Conservation (phyloP, 2,113 vertebrate species). For the Clarias gariepinus region DNA sequence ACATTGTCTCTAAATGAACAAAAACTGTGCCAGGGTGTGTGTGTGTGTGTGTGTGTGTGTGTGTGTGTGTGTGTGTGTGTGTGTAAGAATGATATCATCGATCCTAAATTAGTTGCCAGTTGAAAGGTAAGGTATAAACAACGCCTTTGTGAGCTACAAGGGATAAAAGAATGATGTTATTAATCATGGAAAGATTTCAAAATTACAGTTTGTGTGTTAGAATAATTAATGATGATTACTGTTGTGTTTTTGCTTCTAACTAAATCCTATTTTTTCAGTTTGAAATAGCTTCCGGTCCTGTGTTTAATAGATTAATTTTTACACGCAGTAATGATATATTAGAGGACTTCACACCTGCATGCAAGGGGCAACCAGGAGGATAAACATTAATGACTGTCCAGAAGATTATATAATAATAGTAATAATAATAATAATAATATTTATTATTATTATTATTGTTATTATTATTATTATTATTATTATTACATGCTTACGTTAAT, state of each 20-base stretch:
- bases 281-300: background rate
- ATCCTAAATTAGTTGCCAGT: background rate
- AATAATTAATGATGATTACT: constrained; percentile 1
- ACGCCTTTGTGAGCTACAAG: background rate
- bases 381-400: background rate
- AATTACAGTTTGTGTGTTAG: background rate
- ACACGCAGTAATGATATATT: background rate
- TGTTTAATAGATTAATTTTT: background rate
- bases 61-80: background rate
- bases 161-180: background rate
- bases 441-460: no score
- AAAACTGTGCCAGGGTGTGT: background rate
- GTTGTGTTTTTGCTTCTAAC: background rate
- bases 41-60: background rate
- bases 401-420: background rate
- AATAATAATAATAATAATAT: background rate
- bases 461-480: no score
- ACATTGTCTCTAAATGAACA: background rate
- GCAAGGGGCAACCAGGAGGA: background rate
- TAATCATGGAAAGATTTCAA: background rate
- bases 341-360: background rate
- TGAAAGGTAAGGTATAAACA: background rate
- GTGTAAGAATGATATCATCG: background rate
- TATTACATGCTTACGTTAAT: background rate
- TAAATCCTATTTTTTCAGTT: background rate